These are phyloP conservation scores for Folsomia manolachei DNA, from an alignment of 2,888 invertebrate species.

Conservation along the genomic window DNA sequence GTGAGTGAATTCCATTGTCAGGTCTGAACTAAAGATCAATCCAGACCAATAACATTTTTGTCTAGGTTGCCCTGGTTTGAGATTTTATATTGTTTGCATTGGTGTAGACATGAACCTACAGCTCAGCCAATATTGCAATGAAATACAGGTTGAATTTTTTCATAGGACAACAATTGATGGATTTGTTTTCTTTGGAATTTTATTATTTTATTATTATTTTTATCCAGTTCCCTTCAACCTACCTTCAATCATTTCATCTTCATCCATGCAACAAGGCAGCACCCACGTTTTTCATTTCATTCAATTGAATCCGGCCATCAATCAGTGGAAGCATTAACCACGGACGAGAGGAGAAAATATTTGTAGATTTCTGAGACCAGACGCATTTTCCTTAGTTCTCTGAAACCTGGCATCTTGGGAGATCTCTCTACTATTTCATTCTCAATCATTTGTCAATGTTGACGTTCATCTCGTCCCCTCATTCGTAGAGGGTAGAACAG, in stretches of 20 bases:
- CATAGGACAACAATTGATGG: too few relatives aligned
- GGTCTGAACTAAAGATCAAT: not conserved
- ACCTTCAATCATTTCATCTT: not conserved
- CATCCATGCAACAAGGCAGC: too few relatives aligned
- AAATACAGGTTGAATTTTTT: too few relatives aligned
- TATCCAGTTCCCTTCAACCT: not conserved
- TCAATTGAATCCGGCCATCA: not conserved
- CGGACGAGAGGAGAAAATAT: not conserved
- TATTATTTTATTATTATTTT: not conserved
- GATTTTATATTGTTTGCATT: too few relatives aligned
- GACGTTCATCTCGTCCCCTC: not conserved
- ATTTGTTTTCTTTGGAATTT: not conserved
- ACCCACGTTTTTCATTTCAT: too few relatives aligned
- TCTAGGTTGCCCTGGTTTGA: too few relatives aligned
- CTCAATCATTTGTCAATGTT: not conserved
- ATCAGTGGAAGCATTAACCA: not conserved
- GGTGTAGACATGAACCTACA: too few relatives aligned
- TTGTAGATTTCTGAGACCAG: not conserved
- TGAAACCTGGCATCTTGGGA: not conserved
- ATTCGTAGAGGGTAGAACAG: too few relatives aligned
- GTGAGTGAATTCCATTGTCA: not conserved
- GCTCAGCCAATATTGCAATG: not conserved
- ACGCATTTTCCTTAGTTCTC: not conserved
- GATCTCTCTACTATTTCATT: too few relatives aligned
- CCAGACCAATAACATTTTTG: not conserved